These are phyloP conservation scores for Python bivittatus DNA, from an alignment of 2,113 vertebrate species.

Conservation along the genomic window DNA sequence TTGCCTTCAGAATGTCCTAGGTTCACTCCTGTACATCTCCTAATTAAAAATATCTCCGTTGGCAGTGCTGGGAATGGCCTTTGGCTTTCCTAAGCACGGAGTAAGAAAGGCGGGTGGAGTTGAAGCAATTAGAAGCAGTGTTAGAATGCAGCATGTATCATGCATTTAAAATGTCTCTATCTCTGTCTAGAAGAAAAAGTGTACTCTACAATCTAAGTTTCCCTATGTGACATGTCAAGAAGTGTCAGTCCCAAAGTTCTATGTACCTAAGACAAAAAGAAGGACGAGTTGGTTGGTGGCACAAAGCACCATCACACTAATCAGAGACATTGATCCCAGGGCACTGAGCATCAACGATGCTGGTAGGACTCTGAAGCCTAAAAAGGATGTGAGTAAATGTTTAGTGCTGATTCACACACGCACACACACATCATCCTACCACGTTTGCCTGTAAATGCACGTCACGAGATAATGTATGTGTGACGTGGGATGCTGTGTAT, in stretches of 20 bases:
- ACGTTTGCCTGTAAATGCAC: neutral
- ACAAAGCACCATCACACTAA: neutral
- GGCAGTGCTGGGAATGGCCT: neutral
- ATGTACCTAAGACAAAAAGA: neutral
- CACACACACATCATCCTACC: neutral
- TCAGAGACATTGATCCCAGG: neutral
- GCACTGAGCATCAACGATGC: neutral
- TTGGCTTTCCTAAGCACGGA: neutral
- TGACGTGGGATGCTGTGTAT: neutral
- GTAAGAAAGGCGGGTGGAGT: neutral
- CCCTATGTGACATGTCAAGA: neutral
- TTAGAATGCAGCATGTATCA: neutral
- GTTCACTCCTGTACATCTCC: neutral
- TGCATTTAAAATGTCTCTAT: neutral
- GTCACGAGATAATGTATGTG: neutral
- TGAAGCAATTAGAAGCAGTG: neutral
- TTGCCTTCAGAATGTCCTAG: neutral
- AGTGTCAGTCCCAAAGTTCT: neutral
- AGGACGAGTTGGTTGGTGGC: neutral
- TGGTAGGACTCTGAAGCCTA: neutral
- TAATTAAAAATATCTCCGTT: neutral
- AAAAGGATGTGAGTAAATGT: neutral
- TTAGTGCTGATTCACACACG: neutral
- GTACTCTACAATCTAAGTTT: neutral
- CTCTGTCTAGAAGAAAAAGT: neutral